Evolutionary conservation across 2,113 vertebrate genomes (phyloP).

Genomic region (Ochotona curzoniae): DNA sequence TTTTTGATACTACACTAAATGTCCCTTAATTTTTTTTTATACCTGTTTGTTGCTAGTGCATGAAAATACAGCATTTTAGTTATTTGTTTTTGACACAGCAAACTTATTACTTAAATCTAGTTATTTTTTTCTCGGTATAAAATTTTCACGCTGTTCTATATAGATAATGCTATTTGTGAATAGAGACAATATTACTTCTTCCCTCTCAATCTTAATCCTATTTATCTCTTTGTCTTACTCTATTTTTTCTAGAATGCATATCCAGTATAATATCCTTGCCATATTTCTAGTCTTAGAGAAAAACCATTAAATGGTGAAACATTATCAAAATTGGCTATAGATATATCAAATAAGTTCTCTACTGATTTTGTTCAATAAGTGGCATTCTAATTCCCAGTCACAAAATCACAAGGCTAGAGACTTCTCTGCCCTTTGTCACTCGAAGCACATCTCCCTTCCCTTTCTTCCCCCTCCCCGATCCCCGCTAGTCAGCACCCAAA

Average conservation of each 20-base stretch:
- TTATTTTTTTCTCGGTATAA: not conserved
- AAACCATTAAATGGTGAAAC: not conserved
- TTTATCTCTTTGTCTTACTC: slow-evolving; percentile 23
- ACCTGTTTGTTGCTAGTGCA: not conserved
- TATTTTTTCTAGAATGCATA: not conserved
- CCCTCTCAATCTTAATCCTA: not conserved
- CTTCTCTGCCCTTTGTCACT: not conserved
- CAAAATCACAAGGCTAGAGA: not conserved
- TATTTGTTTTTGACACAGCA: slow-evolving; percentile 25
- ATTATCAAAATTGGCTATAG: slow-evolving; percentile 12
- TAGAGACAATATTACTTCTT: not conserved
- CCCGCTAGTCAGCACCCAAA: not conserved
- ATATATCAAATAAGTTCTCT: not conserved
- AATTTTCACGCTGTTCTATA: not conserved
- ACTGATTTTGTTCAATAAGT: not conserved
- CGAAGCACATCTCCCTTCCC: too few species aligned
- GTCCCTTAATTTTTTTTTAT: not conserved
- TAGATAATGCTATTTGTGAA: not conserved
- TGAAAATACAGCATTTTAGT: not conserved
- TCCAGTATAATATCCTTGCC: not conserved
- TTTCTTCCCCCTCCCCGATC: not conserved
- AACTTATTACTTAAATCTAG: not conserved
- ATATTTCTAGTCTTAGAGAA: slow-evolving; percentile 3
- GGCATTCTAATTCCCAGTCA: not conserved
- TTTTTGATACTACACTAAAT: slow-evolving; percentile 3